These are phyloP conservation scores for Hyalella azteca DNA, from an alignment of 2,888 invertebrate genomes.

Conservation along the genomic window DNA sequence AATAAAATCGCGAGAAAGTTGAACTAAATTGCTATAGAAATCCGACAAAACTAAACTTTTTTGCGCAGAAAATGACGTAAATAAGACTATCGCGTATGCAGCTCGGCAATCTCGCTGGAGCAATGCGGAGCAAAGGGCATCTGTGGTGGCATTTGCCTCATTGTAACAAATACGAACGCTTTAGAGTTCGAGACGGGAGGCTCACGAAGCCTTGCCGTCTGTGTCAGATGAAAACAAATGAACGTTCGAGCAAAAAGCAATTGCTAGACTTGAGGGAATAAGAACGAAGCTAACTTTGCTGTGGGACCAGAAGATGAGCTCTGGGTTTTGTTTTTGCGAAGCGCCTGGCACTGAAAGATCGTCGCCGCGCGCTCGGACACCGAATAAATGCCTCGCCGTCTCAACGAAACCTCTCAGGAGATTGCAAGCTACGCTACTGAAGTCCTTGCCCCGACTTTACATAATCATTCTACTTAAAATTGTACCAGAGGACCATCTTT, in stretches of 20 bases:
- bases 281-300: slow-evolving; percentile 36
- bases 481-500: too few species aligned
- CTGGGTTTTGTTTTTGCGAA: slow-evolving; percentile 6
- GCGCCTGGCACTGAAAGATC: slow-evolving; percentile 22
- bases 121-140: too few species aligned
- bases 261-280: slow-evolving; percentile 15
- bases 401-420: slow-evolving; percentile 27
- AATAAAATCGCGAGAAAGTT: too few species aligned
- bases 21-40: too few species aligned
- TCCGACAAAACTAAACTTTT: too few species aligned
- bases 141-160: not conserved
- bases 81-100: too few species aligned
- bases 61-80: too few species aligned
- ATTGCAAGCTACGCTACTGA: not conserved
- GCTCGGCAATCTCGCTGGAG: too few species aligned
- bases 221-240: slow-evolving; percentile 19
- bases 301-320: slow-evolving; percentile 29
- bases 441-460: slow-evolving; percentile 16
- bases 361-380: slow-evolving; percentile 19
- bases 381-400: slow-evolving; percentile 11
- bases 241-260: slow-evolving; percentile 25
- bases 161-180: slow-evolving; percentile 28
- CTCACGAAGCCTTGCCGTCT: not conserved
- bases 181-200: not conserved
- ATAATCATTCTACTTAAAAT: slow-evolving; percentile 4